phyloP scores from a whole-genome alignment of 2,113 vertebrate species.

The Excalfactoria chinensis region DNA sequence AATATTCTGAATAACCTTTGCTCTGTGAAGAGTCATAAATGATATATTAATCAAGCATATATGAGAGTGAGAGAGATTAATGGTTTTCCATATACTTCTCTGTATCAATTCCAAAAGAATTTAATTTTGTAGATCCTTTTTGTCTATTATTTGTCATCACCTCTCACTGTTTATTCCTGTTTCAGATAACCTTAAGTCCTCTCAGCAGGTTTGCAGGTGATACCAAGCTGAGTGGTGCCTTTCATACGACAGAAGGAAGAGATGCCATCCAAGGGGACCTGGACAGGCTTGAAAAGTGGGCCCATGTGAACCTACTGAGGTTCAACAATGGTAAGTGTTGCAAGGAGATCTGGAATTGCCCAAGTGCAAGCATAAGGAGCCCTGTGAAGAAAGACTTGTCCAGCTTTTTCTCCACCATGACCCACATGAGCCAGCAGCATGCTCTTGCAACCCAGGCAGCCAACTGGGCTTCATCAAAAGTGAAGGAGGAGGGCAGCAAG shows the following conservation, averaged over 20 bases:
- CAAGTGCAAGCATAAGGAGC: no score
- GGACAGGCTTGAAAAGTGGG: no score
- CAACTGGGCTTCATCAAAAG: no score
- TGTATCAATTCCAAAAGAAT: not conserved
- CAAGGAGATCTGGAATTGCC: no score
- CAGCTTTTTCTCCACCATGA: no score
- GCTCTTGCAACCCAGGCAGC: no score
- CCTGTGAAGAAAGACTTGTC: no score
- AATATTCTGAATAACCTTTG: not conserved
- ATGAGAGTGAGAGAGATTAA: not conserved
- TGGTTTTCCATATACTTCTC: not conserved
- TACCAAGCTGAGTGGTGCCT: not conserved
- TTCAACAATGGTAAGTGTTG: no score
- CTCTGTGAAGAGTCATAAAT: not conserved
- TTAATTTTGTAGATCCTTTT: not conserved
- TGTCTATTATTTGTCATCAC: accelerated
- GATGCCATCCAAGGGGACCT: not conserved
- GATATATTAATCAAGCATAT: accelerated
- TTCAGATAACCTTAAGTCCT: not conserved
- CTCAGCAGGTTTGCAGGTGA: not conserved
- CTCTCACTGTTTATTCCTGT: not conserved
- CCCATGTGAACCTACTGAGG: no score
- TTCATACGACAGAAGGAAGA: not conserved
- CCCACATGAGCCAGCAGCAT: no score
- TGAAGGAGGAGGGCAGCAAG: no score